phyloP scores from a whole-genome alignment of 2,113 vertebrate species.

The Mastomys natalensis region DNA sequence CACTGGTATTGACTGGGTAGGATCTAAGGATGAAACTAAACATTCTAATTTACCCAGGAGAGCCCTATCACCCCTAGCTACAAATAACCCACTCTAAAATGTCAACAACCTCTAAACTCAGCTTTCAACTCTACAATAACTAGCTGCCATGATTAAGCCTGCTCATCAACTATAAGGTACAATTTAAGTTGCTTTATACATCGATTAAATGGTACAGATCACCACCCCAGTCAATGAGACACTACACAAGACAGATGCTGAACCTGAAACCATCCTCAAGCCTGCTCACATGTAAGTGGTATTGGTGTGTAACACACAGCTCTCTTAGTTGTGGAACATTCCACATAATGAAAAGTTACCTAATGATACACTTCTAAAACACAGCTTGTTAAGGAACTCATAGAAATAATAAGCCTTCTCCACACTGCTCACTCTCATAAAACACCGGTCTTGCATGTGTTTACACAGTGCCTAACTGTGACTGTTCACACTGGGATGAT shows the following conservation, averaged over 20 bases:
- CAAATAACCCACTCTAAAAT: not conserved
- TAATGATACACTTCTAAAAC: not conserved
- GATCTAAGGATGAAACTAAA: not conserved
- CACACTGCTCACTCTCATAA: not conserved
- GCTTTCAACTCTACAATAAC: not conserved
- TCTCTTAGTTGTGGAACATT: not conserved
- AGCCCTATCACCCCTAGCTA: not conserved
- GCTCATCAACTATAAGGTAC: not conserved
- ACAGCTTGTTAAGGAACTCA: not conserved
- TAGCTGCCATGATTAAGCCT: not conserved
- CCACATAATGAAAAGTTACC: not conserved
- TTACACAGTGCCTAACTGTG: constrained; percentile 30
- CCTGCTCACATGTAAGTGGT: not conserved
- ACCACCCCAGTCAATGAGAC: not conserved
- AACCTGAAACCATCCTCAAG: not conserved
- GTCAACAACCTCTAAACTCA: not conserved
- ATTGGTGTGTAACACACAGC: not conserved
- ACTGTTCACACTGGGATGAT: not conserved
- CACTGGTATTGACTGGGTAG: not conserved
- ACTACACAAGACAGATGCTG: not conserved
- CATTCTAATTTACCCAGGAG: not conserved
- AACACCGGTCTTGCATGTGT: not conserved
- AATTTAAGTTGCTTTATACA: not conserved
- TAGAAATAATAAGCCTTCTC: constrained; percentile 2
- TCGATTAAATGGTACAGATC: not conserved